phyloP scores from a whole-genome alignment of 1,140 invertebrate genomes.

The Aphaenogaster rudis region DNA sequence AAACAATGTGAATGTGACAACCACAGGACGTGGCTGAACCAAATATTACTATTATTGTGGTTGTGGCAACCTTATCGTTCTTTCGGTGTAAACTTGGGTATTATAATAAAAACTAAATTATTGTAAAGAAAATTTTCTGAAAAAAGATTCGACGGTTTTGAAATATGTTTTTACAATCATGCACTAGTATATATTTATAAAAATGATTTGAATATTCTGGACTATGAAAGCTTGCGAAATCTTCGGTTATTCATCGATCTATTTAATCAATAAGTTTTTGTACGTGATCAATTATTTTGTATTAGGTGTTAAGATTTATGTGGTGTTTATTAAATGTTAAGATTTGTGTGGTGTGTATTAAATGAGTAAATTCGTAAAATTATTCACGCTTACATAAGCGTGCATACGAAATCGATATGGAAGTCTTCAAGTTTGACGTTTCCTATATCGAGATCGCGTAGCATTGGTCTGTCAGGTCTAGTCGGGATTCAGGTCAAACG shows the following conservation, averaged over 20 bases:
- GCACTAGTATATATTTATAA: background rate
- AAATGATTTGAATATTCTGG: background rate
- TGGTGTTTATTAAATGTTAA: background rate
- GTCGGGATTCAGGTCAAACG: constrained; percentile 69
- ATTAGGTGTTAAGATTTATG: background rate
- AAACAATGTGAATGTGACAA: no score
- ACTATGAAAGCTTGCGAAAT: background rate
- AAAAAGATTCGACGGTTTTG: background rate
- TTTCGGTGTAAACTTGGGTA: no score
- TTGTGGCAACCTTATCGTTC: no score
- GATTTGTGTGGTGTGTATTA: background rate
- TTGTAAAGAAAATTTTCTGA: background rate
- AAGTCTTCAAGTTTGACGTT: background rate
- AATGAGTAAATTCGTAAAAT: background rate
- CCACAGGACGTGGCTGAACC: no score
- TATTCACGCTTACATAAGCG: background rate
- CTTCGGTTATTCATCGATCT: background rate
- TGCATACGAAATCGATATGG: background rate
- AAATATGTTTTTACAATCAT: background rate
- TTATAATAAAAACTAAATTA: background rate
- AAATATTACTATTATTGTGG: no score
- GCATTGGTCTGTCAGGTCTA: constrained; percentile 39
- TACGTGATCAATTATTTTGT: background rate
- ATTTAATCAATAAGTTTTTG: background rate
- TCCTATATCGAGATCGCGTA: constrained; percentile 27